Percentiles rank a stretch among this genome's conserved stretches.
Evolutionary conservation across 2,113 vertebrate species (phyloP).

Genomic region (Mustela nigripes): DNA sequence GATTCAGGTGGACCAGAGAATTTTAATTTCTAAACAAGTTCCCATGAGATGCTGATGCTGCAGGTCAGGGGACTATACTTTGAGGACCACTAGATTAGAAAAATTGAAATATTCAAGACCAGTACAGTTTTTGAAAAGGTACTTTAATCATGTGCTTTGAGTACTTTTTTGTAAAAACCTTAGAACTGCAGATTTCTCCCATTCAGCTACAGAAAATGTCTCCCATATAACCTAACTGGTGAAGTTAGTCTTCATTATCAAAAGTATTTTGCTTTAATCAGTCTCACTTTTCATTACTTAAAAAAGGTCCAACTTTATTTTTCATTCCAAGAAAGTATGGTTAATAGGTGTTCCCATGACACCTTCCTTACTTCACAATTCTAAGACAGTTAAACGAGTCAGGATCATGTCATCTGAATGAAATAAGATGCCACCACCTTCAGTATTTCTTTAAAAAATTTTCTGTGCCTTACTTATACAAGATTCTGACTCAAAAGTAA

Average conservation of each 20-base stretch:
- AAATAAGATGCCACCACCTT: constrained; percentile 21
- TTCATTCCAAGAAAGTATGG: neutral
- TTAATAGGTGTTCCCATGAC: neutral
- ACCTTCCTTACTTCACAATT: constrained; percentile 38
- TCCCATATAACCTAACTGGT: neutral
- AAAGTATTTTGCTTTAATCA: constrained; percentile 6
- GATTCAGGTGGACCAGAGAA: neutral
- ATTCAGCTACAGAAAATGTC: neutral
- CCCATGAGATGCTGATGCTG: neutral
- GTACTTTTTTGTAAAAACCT: constrained; percentile 31
- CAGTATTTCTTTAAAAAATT: constrained; percentile 21
- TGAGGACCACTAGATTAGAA: neutral
- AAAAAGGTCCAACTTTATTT: neutral
- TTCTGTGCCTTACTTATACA: neutral
- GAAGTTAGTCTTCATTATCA: constrained; percentile 39
- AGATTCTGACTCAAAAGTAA: constrained; percentile 31
- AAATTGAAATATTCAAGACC: neutral
- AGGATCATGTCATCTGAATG: constrained; percentile 26
- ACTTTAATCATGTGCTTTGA: neutral
- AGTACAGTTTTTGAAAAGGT: neutral
- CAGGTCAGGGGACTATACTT: neutral
- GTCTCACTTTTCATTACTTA: constrained; percentile 29
- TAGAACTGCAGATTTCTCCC: neutral
- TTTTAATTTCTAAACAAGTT: constrained; percentile 34
- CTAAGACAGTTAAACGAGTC: constrained; percentile 1